phyloP scores from a whole-genome alignment of 2,888 invertebrate genomes.

The Trachelus stipa region DNA sequence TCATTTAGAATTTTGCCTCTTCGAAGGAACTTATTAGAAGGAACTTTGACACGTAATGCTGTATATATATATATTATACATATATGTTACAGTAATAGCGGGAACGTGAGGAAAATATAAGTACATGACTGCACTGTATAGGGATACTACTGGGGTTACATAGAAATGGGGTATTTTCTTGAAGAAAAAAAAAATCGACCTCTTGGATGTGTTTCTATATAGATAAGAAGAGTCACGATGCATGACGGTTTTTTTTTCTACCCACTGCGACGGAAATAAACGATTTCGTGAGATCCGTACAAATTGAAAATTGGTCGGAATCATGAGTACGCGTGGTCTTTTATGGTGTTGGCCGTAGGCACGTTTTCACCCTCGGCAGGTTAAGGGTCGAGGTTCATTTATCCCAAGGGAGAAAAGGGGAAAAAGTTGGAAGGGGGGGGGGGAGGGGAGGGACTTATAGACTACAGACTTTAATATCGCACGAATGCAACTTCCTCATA shows the following conservation, averaged over 20 bases:
- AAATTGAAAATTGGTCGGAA: neutral
- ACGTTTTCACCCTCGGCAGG: neutral
- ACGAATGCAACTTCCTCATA: slow-evolving; percentile 2
- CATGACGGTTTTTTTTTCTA: slow-evolving; percentile 16
- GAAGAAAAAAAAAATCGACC: neutral
- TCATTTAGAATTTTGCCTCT: neutral
- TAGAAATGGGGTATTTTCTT: neutral
- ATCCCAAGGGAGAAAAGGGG: neutral
- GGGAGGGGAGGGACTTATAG: neutral
- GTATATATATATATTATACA: neutral
- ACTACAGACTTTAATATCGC: neutral
- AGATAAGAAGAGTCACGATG: neutral
- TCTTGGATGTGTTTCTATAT: neutral
- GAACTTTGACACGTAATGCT: neutral
- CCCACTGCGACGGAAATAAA: slow-evolving; percentile 17
- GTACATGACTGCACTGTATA: neutral
- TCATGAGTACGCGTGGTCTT: neutral
- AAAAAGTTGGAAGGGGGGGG: neutral
- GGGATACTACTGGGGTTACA: neutral
- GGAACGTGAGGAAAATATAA: neutral
- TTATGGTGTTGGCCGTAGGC: neutral
- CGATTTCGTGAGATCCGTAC: neutral
- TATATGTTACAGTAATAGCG: neutral
- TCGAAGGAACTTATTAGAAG: neutral
- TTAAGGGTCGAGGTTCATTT: slow-evolving; percentile 7